Evolutionary conservation across 1,140 invertebrate species (phyloP).

Genomic region (Tribolium madens): DNA sequence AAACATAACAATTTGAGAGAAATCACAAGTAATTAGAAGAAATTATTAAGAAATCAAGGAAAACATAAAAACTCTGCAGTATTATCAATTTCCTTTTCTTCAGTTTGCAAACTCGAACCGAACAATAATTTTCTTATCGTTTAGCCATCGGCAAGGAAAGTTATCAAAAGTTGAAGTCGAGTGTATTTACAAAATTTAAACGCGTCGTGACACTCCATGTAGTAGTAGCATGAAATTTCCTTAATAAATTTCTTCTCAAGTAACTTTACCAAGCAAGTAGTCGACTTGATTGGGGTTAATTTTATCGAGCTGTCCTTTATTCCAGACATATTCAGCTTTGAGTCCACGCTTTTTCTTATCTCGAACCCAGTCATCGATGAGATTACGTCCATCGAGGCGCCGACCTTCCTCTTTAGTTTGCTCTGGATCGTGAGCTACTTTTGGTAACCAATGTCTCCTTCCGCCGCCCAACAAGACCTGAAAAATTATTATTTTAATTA

Average conservation of each 20-base stretch:
- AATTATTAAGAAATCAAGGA: no score
- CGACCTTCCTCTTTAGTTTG: slow-evolving; percentile 75
- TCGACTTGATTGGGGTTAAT: slow-evolving; percentile 75
- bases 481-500: slow-evolving; percentile 3
- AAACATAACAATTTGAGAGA: no score
- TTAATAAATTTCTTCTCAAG: not conserved
- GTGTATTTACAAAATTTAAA: slow-evolving; percentile 11
- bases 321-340: slow-evolving; percentile 74
- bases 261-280: slow-evolving; percentile 74
- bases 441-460: slow-evolving; percentile 74
- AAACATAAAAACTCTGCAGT: no score
- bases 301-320: slow-evolving; percentile 73
- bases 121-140: not conserved
- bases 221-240: no score
- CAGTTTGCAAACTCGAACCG: not conserved
- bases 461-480: slow-evolving; percentile 81
- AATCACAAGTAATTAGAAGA: no score
- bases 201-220: not conserved
- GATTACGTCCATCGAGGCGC: slow-evolving; percentile 72
- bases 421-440: slow-evolving; percentile 73
- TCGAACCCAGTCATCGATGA: slow-evolving; percentile 76
- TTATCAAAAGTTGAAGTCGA: not conserved
- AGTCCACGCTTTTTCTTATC: slow-evolving; percentile 70
- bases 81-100: slow-evolving; percentile 34
- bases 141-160: not conserved